These are phyloP conservation scores for Gavialis gangeticus DNA, from an alignment of 2,113 vertebrate species.

Conservation along the genomic window DNA sequence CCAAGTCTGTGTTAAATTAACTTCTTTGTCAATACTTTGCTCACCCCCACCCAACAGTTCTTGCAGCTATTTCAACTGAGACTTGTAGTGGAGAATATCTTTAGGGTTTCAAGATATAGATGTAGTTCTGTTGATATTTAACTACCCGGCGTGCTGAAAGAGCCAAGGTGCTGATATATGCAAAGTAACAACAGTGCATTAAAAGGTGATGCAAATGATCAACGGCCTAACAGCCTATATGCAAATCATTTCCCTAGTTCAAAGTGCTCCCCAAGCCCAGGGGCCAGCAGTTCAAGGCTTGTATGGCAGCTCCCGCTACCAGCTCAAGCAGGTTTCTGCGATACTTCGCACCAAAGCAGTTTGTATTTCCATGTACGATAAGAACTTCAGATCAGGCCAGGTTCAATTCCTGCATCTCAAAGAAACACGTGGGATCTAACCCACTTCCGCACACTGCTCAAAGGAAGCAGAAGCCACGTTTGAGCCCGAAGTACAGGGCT, in stretches of 20 bases:
- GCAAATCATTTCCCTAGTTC: fast-evolving
- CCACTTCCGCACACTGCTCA: not conserved
- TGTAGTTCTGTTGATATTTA: not conserved
- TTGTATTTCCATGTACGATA: not conserved
- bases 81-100: fast-evolving
- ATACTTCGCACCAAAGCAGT: not conserved
- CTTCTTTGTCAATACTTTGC: fast-evolving
- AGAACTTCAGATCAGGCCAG: not conserved
- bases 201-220: fast-evolving
- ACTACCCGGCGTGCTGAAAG: not conserved
- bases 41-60: not conserved
- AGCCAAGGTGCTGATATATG: not conserved
- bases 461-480: not conserved
- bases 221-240: not conserved
- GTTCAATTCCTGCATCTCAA: not conserved
- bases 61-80: not conserved
- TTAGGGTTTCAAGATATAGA: not conserved
- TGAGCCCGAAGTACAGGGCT: not conserved
- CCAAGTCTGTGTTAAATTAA: not conserved
- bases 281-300: fast-evolving
- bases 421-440: not conserved
- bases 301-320: not conserved
- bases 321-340: not conserved
- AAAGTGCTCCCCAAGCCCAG: fast-evolving
- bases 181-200: not conserved